A percentile compares a stretch with the other conserved stretches of the same genome.
phyloP scores from a whole-genome alignment of 2,888 invertebrate genomes.

The Pilophorus perplexus region DNA sequence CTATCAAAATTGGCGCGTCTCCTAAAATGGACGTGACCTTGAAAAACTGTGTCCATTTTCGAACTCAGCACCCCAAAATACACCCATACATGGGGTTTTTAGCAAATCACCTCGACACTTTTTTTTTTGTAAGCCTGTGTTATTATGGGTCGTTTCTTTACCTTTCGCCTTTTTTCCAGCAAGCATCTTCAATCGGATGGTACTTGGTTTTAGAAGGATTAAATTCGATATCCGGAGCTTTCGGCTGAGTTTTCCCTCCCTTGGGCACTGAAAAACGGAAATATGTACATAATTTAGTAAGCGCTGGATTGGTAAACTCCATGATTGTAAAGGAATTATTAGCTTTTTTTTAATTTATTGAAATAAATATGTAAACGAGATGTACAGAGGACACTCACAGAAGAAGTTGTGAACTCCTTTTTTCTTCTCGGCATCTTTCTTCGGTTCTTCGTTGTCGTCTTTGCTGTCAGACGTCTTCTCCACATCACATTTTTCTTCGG shows the following conservation, averaged over 20 bases:
- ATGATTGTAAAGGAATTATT: neutral
- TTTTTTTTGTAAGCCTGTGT: too few species aligned
- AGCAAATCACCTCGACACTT: too few species aligned
- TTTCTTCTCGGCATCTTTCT: constrained; percentile 7
- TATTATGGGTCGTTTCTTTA: too few species aligned
- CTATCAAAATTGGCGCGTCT: too few species aligned
- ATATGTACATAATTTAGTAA: neutral
- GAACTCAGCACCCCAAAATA: too few species aligned
- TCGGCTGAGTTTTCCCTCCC: too few species aligned
- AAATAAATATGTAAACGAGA: neutral
- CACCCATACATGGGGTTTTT: too few species aligned
- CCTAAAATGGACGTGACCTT: too few species aligned
- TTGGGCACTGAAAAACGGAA: constrained; percentile 9
- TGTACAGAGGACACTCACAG: constrained; percentile 25
- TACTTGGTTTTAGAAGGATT: constrained; percentile 71
- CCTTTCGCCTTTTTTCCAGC: constrained; percentile 72
- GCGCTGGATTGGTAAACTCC: neutral
- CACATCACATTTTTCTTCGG: neutral
- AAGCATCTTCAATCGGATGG: constrained; percentile 78
- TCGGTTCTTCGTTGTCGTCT: neutral
- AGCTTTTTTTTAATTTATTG: too few species aligned
- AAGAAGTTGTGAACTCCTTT: constrained; percentile 34
- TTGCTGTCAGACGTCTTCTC: neutral
- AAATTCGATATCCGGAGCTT: too few species aligned
- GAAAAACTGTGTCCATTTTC: too few species aligned